Base-by-base conservation (phyloP, 1,140 invertebrate genomes). In the Zaprionus kolodkinae region DNA sequence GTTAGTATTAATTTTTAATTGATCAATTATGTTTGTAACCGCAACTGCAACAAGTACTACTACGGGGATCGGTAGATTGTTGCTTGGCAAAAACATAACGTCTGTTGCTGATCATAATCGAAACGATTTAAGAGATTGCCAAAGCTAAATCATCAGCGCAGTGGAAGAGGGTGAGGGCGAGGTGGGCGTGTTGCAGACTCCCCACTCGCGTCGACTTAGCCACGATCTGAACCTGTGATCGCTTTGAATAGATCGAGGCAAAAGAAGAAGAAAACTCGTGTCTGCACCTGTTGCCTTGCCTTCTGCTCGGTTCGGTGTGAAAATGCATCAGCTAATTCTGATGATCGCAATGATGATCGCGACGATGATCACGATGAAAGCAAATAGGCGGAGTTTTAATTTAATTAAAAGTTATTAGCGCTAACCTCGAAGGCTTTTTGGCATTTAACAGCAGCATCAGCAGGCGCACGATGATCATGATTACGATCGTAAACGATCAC, bases 1-100 rank as follows among this genome's bases (percentile, higher is more conserved):
- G 81, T 85, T 87, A 74, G 71, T 85, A 88, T 88, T 85, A 84
- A 89, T 89, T 88, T 88, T 85, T 88, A 88, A 88, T 85, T 89
- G 84, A 88, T 88, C 84, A 89, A 88, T 88, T 88, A 89, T 81
- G 70, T 62, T 78, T 59, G 55, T 59, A 61, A 59, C 67, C 27
- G 61, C 43, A 63, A 52, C 50, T 33, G 61, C 43, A 63, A 52
- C 50, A 33, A 52, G 52, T 62, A 54, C 40, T 27, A 65, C 30
- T 17, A 66, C 4, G 45, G 30, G 40, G n/a, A 45, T 10, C n/a
- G 27, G n/a, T 40, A 30, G 45, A 50, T n/a, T 1, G n/a, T 13
- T 17, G 27, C 27, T 30, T 3, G 72, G 80, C 57, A 88, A 88
- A 86, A 80, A 88, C 83, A 84, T 88, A 83, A 75, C 70, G 84